Base-by-base conservation (phyloP, 1,140 invertebrate species). In the Euborellia annulipes region DNA sequence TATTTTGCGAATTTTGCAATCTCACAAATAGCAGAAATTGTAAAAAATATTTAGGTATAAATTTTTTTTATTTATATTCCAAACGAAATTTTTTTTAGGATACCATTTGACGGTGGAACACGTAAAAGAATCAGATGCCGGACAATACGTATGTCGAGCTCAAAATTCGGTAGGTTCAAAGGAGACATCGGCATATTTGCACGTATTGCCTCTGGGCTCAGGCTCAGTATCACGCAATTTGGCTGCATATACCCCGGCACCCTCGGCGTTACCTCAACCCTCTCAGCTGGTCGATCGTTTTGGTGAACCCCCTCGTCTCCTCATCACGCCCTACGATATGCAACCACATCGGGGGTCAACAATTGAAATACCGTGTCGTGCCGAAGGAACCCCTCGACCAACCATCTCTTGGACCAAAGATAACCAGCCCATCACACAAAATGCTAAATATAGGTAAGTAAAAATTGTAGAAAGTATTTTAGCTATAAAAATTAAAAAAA, bases 361-460 rank as follows among this genome's bases (percentile, higher is more conserved):
- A 19, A 73, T 91, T 17, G 81, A 85, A 58, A 58, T 92, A 41
- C 78, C 81, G 1, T 94, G 89, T 58, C 72, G 79, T 53, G 78
- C 79, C 2, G 72, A 78, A 48, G 85, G 86, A n/a, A 68, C 75
- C n/a, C 85, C 86, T 1, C 65, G 69, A 30, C 82, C 86, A 14
- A 61, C 64, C 23, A 74, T 90, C 37, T 65, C 75, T 21, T 94
- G 90, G 90, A 76, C 75, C 39, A 86, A 82, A 63, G 80, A 91
- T 62, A 81, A 83, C 9, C 62, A 67, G 44, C 61, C 63, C 44
- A 50, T 83, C 49, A 48, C 54, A 9, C 55, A 61, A 23, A 60
- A 64, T 34, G 48, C 55, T 38, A 58, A 59, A 43, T 51, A 60
- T 48, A 59, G 49, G 57, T 57, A 46, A 23, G 43, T 7, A 20